phyloP scores from a whole-genome alignment of 2,797 vertebrate species.

The Sebastes kiyomatsui region DNA sequence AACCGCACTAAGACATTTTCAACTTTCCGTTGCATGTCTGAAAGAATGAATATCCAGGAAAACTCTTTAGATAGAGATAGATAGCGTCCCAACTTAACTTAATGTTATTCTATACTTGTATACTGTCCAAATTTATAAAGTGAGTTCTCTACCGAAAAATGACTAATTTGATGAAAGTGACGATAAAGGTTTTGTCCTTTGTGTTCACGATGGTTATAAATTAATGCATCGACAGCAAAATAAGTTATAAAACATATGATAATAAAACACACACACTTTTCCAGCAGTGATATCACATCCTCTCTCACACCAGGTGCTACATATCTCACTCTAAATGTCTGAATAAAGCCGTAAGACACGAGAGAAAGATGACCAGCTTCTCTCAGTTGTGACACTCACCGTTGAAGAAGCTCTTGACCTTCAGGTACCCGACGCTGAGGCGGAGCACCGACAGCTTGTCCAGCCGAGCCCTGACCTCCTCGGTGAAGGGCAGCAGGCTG shows the following conservation, averaged over 20 bases:
- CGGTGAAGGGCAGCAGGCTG: slow-evolving; percentile 84
- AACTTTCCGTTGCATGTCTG: background rate
- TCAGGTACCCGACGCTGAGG: slow-evolving; percentile 87
- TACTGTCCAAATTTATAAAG: background rate
- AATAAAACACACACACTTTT: too few relatives aligned
- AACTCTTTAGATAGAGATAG: background rate
- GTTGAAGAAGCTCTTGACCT: slow-evolving; percentile 87
- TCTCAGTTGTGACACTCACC: slow-evolving; percentile 70
- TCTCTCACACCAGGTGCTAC: background rate
- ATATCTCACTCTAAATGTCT: background rate
- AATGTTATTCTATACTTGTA: background rate
- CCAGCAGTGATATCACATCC: background rate
- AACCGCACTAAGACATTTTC: background rate
- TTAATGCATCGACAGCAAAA: too few relatives aligned
- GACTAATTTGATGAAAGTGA: background rate
- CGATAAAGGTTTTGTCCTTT: too few relatives aligned
- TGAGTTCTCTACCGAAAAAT: too few relatives aligned
- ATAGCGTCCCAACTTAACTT: background rate
- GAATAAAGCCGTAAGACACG: background rate
- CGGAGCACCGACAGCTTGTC: slow-evolving; percentile 88
- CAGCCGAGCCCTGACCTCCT: slow-evolving; percentile 82
- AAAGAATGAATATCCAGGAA: background rate
- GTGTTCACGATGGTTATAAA: too few relatives aligned
- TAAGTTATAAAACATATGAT: too few relatives aligned
- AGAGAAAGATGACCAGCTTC: too few relatives aligned